Conservation (phyloP, 1,140 invertebrate species). For the Drosophila nikananu region DNA sequence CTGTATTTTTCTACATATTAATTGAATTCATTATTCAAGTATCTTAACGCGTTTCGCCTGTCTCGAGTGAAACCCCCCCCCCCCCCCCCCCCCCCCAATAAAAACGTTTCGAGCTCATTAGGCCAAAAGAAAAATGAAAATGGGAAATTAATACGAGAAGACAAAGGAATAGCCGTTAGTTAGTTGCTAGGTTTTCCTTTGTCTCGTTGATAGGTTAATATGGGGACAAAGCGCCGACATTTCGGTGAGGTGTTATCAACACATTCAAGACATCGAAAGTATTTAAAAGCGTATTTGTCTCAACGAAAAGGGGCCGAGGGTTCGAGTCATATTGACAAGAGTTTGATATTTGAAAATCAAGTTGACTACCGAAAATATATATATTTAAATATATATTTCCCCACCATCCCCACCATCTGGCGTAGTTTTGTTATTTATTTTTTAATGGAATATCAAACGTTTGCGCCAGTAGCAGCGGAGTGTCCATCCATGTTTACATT, state of each 20-base stretch:
- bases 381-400: neutral
- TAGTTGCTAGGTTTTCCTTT: constrained; percentile 27
- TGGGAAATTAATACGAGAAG: constrained; percentile 39
- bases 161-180: constrained; percentile 39
- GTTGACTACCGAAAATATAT: constrained; percentile 64
- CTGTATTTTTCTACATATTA: constrained; percentile 6
- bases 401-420: too few species aligned
- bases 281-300: constrained; percentile 75
- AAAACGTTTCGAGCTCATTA: constrained; percentile 31
- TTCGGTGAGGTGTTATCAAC: constrained; percentile 53
- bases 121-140: constrained; percentile 39
- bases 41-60: constrained; percentile 26
- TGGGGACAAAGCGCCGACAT: constrained; percentile 35
- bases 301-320: neutral
- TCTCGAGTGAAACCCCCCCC: neutral
- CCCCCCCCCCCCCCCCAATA: neutral
- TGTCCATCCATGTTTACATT: constrained; percentile 75
- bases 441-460: constrained; percentile 39
- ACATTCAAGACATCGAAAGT: constrained; percentile 47
- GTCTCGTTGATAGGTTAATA: constrained; percentile 37
- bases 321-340: neutral
- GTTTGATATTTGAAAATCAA: constrained; percentile 50
- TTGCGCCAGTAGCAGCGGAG: constrained; percentile 37
- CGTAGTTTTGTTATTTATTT: constrained; percentile 19
- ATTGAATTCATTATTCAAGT: constrained; percentile 29